phyloP scores from a whole-genome alignment of 2,113 vertebrate genomes.

The Ellobius talpinus region DNA sequence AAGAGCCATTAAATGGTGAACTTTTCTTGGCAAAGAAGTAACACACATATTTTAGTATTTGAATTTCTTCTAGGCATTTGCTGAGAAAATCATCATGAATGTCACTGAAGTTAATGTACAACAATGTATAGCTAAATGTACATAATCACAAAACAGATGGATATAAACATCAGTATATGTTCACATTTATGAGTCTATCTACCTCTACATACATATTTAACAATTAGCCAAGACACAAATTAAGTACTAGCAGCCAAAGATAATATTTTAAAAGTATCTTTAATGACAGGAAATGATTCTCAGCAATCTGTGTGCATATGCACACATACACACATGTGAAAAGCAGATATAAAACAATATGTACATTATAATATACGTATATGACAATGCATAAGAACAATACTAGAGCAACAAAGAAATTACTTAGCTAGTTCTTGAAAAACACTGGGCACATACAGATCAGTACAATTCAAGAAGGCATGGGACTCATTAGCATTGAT shows the following conservation, averaged over 20 bases:
- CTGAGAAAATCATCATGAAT: conserved; percentile 24
- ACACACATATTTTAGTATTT: background rate
- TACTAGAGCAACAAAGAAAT: background rate
- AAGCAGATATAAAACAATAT: conserved; percentile 68
- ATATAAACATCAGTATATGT: background rate
- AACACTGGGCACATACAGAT: background rate
- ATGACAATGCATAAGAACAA: conserved; percentile 66
- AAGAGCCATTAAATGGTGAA: background rate
- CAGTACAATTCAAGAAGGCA: background rate
- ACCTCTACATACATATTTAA: background rate
- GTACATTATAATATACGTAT: conserved; percentile 63
- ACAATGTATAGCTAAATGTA: background rate
- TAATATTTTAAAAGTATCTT: conserved; percentile 71
- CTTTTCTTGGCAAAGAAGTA: accelerated
- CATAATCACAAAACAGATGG: background rate
- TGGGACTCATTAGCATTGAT: background rate
- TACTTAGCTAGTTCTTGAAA: conserved; percentile 18
- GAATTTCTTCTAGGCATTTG: background rate
- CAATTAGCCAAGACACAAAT: background rate
- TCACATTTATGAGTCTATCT: background rate
- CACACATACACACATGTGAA: conserved; percentile 48
- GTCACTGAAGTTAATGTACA: background rate
- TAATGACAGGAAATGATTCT: conserved; percentile 70
- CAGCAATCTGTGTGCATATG: conserved; percentile 22
- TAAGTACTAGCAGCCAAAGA: conserved; percentile 19